Evolutionary conservation across 2,797 vertebrate species (phyloP).

Genomic region (Cyprinodon diabolis): DNA sequence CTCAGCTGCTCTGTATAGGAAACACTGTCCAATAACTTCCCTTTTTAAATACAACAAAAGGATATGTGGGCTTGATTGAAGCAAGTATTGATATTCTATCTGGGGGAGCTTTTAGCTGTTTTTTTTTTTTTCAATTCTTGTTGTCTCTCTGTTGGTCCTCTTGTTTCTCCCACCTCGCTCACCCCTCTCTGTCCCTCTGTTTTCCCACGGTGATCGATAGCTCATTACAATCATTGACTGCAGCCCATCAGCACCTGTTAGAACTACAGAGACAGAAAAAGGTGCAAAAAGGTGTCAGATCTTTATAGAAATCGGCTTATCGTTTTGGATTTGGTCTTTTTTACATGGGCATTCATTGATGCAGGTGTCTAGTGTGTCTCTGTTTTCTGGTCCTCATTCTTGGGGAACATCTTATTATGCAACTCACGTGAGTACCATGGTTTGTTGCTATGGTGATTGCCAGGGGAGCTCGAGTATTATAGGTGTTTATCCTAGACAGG

Average conservation of each 20-base stretch:
- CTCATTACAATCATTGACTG: constrained; percentile 84
- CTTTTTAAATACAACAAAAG: constrained; percentile 57
- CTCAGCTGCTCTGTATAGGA: constrained; percentile 21
- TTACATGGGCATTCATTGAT: constrained; percentile 50
- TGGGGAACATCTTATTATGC: constrained; percentile 79
- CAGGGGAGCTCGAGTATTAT: constrained; percentile 79
- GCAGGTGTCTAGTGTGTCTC: constrained; percentile 58
- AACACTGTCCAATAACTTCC: constrained; percentile 41
- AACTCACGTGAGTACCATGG: constrained; percentile 79
- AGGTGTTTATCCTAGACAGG: constrained; percentile 80
- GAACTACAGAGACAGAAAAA: constrained; percentile 69
- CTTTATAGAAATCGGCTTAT: constrained; percentile 47
- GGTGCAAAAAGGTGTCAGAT: constrained; percentile 52
- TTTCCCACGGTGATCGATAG: constrained; percentile 85
- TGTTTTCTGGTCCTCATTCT: constrained; percentile 68
- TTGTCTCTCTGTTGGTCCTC: constrained; percentile 67
- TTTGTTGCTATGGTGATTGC: constrained; percentile 84
- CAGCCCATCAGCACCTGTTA: constrained; percentile 82
- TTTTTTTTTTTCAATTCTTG: constrained; percentile 52
- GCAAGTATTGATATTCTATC: constrained; percentile 72
- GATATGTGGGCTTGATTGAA: constrained; percentile 73
- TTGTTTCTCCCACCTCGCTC: constrained; percentile 70
- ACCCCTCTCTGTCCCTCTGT: constrained; percentile 76
- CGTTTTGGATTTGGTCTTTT: constrained; percentile 55
- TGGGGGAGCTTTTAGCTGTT: constrained; percentile 65